These are phyloP conservation scores for Metridium senile DNA, from an alignment of 92 coral and sea anemone genomes.

Conservation along the genomic window DNA sequence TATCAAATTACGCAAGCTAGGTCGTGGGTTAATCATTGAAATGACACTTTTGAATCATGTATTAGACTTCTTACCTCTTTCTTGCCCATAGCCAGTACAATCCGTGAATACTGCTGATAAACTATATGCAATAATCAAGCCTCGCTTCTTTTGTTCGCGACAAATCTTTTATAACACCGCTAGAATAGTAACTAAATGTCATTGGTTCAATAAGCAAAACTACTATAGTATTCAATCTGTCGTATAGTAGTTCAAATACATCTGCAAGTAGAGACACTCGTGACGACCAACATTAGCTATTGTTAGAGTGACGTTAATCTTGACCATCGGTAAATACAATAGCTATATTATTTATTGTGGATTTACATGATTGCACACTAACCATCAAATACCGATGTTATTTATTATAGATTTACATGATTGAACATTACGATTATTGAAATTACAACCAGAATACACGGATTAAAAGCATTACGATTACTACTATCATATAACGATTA, in stretches of 20 bases:
- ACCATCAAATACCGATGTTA: too few relatives aligned
- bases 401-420: too few relatives aligned
- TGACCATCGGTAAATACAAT: background rate
- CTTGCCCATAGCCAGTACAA: slow-evolving; percentile 16
- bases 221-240: background rate
- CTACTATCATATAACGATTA: too few relatives aligned
- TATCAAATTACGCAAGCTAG: background rate
- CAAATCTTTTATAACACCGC: background rate
- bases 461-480: too few relatives aligned
- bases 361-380: background rate
- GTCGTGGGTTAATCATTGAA: background rate
- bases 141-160: background rate
- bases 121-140: background rate
- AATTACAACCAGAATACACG: too few relatives aligned
- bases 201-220: background rate
- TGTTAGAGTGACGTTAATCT: slow-evolving; percentile 22
- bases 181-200: background rate
- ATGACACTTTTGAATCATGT: background rate
- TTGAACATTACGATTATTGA: too few relatives aligned
- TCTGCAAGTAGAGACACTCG: background rate
- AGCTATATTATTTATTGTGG: background rate
- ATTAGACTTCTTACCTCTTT: slow-evolving; percentile 19
- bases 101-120: background rate
- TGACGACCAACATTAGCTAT: background rate
- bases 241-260: background rate